These are phyloP conservation scores for Microtus richardsoni DNA, from an alignment of 2,113 vertebrate genomes.

Conservation along the genomic window DNA sequence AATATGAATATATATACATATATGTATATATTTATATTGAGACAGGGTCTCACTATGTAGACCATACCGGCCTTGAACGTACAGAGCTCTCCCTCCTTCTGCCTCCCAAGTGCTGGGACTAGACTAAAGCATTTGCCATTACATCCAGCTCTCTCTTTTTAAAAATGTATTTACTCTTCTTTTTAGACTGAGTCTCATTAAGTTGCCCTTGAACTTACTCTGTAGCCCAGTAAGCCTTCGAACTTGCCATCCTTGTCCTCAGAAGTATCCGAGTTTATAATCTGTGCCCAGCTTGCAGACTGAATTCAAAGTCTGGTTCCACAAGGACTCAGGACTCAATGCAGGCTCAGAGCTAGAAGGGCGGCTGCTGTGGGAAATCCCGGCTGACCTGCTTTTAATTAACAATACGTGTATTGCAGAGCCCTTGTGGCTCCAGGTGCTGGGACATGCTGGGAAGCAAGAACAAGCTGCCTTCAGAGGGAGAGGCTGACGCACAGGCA, in stretches of 20 bases:
- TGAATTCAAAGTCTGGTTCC: neutral
- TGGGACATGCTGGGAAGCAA: neutral
- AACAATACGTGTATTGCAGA: neutral
- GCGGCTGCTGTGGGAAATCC: neutral
- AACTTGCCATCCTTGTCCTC: neutral
- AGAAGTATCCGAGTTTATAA: neutral
- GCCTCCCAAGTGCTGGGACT: neutral
- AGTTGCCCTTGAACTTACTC: neutral
- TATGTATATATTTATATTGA: neutral
- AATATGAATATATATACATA: neutral
- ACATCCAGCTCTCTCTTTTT: neutral
- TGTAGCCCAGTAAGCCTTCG: neutral
- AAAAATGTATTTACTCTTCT: neutral
- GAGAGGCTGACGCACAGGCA: neutral
- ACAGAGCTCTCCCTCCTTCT: neutral
- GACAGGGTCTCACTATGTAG: neutral
- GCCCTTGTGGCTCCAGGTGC: neutral
- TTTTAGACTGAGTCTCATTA: neutral
- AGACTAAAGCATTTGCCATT: neutral
- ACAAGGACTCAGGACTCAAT: rapidly evolving
- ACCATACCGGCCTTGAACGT: neutral
- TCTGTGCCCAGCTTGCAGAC: neutral
- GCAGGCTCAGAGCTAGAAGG: neutral
- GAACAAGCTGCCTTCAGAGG: rapidly evolving
- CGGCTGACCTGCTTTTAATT: neutral